A percentile compares a stretch with the other conserved stretches of the same genome.
Evolutionary conservation across 1,140 invertebrate genomes (phyloP).

Genomic region (Mycetomoellerius zeteki): DNA sequence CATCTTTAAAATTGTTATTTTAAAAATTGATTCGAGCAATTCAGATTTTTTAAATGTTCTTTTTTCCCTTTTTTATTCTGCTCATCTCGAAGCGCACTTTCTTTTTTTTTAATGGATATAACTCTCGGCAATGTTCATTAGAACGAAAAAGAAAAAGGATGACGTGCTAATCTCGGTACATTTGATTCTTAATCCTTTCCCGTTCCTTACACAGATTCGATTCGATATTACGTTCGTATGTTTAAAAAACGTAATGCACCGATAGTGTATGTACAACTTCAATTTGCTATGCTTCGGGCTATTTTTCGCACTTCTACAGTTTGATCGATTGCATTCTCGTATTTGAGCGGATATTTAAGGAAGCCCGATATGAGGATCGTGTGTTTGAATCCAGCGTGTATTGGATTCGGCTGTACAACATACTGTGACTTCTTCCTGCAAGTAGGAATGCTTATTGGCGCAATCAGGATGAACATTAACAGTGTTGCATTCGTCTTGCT

Average conservation of each 20-base stretch:
- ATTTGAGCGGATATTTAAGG: background rate
- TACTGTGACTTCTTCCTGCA: background rate
- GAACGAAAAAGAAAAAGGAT: slow-evolving; percentile 32
- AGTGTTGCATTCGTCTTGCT: no score
- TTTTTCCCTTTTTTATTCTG: background rate
- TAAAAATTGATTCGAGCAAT: background rate
- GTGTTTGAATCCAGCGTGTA: background rate
- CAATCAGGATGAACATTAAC: no score
- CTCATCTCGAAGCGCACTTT: background rate
- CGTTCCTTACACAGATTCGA: background rate
- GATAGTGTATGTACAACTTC: slow-evolving; percentile 66
- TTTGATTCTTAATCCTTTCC: slow-evolving; percentile 24
- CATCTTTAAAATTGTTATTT: background rate
- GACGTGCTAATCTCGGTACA: background rate
- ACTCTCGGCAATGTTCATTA: slow-evolving; percentile 22
- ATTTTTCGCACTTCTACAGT: background rate
- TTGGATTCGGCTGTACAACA: slow-evolving; percentile 1
- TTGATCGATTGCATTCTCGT: slow-evolving; percentile 12
- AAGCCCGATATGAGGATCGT: slow-evolving; percentile 21
- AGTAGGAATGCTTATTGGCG: background rate
- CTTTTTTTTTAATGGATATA: slow-evolving; percentile 35
- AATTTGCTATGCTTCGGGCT: slow-evolving; percentile 55
- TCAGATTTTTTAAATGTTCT: background rate
- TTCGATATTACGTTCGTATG: slow-evolving; percentile 55
- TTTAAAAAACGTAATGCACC: slow-evolving; percentile 45